Evolutionary conservation across 1,140 invertebrate genomes (phyloP).

Genomic region (Matsumurasca onukii): DNA sequence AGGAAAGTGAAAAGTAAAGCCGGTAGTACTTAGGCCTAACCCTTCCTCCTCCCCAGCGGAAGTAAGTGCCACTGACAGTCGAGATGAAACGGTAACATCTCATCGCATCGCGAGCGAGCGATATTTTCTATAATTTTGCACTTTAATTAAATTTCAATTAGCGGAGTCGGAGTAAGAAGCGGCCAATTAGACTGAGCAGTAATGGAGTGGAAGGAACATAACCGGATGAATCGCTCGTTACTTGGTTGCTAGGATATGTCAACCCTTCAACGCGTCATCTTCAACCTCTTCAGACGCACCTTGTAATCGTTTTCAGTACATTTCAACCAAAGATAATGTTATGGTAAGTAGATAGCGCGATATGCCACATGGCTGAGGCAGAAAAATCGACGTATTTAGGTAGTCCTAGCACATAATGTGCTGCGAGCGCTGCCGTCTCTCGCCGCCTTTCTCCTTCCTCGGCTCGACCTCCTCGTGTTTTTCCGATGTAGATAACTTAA

Average conservation of each 20-base stretch:
- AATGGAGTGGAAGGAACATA: conserved; percentile 25
- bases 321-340: too few relatives aligned
- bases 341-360: too few relatives aligned
- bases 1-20: conserved; percentile 25
- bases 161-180: conserved; percentile 7
- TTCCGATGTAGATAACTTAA: too few relatives aligned
- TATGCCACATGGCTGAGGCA: too few relatives aligned
- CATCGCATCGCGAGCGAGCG: too few relatives aligned
- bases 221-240: conserved; percentile 6
- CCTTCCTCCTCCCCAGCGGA: conserved; percentile 1
- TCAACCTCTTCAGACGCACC: too few relatives aligned
- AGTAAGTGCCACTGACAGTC: conserved; percentile 4
- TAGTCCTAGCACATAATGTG: too few relatives aligned
- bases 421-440: too few relatives aligned
- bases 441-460: too few relatives aligned
- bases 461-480: too few relatives aligned
- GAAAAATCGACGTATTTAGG: too few relatives aligned
- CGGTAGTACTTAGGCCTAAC: conserved; percentile 20
- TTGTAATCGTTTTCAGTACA: too few relatives aligned
- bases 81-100: conserved; percentile 23
- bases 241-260: conserved; percentile 23
- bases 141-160: conserved; percentile 27
- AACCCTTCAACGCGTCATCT: conserved; percentile 20
- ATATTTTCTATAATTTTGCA: conserved; percentile 24
- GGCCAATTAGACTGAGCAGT: conserved; percentile 12